Evolutionary conservation across 2,113 vertebrate genomes (phyloP), one percentile per base, ranked within the genome.

Genomic region (Rhynchopsitta pachyrhyncha): DNA sequence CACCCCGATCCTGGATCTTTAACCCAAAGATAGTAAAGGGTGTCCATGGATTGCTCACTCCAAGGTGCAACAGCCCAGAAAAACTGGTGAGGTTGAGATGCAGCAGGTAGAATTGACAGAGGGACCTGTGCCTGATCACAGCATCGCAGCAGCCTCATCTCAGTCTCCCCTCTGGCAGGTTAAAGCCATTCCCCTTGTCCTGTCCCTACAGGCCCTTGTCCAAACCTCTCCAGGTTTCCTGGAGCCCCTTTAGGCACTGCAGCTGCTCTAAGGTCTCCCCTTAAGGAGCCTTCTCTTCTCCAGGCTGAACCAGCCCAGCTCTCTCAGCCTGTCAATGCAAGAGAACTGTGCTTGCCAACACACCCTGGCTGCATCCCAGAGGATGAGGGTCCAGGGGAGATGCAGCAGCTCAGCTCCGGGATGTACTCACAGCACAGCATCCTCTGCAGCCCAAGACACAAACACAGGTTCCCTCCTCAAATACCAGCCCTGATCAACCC

Each of bases 351-450:
- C 5, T 3, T 7, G 11, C 41, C 41, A 35, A 1, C 2, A 2
- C 6, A 2, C 2, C 37, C n/a, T 1, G 2, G 64, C 42, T 46
- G 60, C 67, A 19, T 10, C 69, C 79, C 49, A 1, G 13, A n/a
- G 74, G 16, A 31, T 13, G 49, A 33, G 64, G 69, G 6, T 6
- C 31, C 46, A 1, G 52, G 47, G 62, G 23, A 11, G 7, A 20
- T 2, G 69, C 44, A 29, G 23, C 1, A 0, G 33, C 69, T 76
- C 81, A 8, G 52, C 64, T 28, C 64, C 0, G 1, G 60, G 73
- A 68, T 4, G n/a, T 2, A 0, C 60, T 11, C 2, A 0, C 27
- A 33, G 29, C 42, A 3, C 2, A 4, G 53, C 55, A 25, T 2
- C 50, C 2, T 1, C 79, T 17, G 60, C 62, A 47, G 22, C 82